Conservation (phyloP, 2,113 vertebrate species). For the Rutilus rutilus region DNA sequence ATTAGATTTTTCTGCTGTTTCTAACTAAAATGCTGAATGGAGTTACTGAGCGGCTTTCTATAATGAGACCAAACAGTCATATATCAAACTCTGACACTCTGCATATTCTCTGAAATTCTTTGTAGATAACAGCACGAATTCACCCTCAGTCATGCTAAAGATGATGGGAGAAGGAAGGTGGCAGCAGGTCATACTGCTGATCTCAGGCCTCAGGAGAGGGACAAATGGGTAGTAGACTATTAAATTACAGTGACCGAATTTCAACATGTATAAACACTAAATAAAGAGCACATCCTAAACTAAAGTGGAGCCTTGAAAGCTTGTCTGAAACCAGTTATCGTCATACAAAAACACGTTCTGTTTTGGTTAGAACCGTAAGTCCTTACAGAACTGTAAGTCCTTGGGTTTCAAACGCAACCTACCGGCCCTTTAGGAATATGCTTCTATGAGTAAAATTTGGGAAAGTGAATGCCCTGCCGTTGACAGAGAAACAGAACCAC, state of each 20-base stretch:
- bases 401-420: not conserved
- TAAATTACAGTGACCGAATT: slow-evolving; percentile 8
- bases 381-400: too few species aligned
- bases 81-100: slow-evolving; percentile 22
- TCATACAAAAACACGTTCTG: not conserved
- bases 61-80: slow-evolving; percentile 1
- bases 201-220: slow-evolving; percentile 15
- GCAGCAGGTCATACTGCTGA: slow-evolving; percentile 17
- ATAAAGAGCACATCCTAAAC: not conserved
- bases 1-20: slow-evolving; percentile 46
- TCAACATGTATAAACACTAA: slow-evolving; percentile 3
- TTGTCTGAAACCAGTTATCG: not conserved
- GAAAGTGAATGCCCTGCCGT: not conserved
- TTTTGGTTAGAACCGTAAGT: too few species aligned
- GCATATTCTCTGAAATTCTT: not conserved
- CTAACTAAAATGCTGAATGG: slow-evolving; percentile 29
- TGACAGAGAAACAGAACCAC: not conserved
- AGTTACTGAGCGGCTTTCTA: not conserved
- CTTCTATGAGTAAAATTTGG: not conserved
- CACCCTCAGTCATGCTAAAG: not conserved
- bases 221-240: not conserved
- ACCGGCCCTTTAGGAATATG: not conserved
- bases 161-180: not conserved
- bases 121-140: slow-evolving; percentile 16
- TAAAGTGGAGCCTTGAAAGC: not conserved